phyloP scores from a whole-genome alignment of 2,113 vertebrate species.

The Buteo buteo region DNA sequence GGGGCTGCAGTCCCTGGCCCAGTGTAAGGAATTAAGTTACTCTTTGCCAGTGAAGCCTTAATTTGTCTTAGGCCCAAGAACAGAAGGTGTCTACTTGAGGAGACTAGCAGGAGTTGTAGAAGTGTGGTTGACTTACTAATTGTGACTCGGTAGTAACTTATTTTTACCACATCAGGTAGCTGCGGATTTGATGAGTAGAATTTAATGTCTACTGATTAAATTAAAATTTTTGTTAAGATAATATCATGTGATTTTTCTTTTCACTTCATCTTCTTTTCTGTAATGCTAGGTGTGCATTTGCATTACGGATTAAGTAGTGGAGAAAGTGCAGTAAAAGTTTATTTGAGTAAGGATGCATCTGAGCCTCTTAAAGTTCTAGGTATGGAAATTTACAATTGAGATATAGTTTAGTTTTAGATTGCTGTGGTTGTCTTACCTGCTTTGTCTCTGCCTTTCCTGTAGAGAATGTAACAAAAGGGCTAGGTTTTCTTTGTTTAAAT shows the following conservation, averaged over 20 bases:
- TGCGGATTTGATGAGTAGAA: neutral
- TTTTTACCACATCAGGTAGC: neutral
- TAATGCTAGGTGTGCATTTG: neutral
- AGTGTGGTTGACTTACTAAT: neutral
- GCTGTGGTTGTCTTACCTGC: neutral
- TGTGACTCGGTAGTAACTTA: neutral
- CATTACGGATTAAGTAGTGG: neutral
- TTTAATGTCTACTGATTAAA: neutral
- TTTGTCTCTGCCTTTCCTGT: neutral
- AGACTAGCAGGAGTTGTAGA: neutral
- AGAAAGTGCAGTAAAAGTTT: neutral
- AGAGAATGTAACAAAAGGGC: neutral
- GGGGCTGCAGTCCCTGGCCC: neutral
- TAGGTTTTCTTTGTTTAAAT: neutral
- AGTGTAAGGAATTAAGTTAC: neutral
- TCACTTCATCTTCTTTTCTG: neutral
- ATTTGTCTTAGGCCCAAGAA: neutral
- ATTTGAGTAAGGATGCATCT: neutral
- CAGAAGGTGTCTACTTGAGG: neutral
- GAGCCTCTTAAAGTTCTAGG: neutral
- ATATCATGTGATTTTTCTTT: neutral
- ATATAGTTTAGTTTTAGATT: neutral
- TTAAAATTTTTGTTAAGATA: neutral
- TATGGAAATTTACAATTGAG: neutral
- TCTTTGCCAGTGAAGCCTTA: neutral